phyloP scores from a whole-genome alignment of 2,113 vertebrate genomes.

The Trichechus manatus region DNA sequence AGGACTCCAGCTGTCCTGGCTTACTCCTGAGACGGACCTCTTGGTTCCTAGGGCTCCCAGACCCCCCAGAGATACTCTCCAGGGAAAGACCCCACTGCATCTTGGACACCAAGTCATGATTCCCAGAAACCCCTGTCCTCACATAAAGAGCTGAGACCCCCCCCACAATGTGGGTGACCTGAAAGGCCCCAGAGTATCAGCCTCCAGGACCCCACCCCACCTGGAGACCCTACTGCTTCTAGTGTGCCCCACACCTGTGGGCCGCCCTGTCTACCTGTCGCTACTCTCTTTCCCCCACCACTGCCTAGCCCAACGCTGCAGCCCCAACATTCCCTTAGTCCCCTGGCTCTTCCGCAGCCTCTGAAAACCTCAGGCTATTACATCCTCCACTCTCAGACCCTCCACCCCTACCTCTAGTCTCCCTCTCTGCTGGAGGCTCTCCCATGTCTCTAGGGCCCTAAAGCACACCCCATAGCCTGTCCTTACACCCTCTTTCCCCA shows the following conservation, averaged over 20 bases:
- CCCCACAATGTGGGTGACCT: not conserved
- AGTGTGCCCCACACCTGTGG: not conserved
- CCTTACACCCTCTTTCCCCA: not conserved
- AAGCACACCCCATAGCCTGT: not conserved
- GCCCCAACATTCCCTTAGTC: not conserved
- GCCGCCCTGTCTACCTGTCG: fast-evolving
- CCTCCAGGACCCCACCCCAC: not conserved
- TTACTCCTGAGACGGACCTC: not conserved
- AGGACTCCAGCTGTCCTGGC: no score
- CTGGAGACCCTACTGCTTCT: not conserved
- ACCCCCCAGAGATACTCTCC: not conserved
- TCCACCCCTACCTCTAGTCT: no score
- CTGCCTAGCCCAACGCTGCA: not conserved
- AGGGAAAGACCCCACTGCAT: not conserved
- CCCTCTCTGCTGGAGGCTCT: not conserved
- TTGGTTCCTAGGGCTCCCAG: not conserved
- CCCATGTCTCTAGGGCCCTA: not conserved
- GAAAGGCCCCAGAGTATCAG: not conserved
- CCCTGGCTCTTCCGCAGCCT: not conserved
- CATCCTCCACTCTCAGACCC: not conserved
- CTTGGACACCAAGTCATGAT: not conserved
- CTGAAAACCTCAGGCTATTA: not conserved
- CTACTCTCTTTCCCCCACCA: no score
- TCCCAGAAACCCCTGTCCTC: not conserved
- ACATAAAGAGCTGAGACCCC: not conserved